Evolutionary conservation across 2,888 invertebrate species (phyloP), one percentile per base, ranked within the genome.

Genomic region (Cantharis flavilabris): DNA sequence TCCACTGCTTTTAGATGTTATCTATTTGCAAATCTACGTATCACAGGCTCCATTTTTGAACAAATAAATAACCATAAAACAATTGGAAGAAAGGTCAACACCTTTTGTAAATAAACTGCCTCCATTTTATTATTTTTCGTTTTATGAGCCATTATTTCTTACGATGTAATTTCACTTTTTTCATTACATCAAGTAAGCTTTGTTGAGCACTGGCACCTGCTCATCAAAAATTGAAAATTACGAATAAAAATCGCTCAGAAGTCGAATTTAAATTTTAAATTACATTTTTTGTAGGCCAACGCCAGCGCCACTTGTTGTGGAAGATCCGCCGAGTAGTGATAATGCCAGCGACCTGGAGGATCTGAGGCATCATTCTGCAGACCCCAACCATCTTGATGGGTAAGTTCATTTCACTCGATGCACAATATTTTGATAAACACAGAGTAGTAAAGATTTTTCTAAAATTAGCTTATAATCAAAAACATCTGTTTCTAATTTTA

Each of bases 321-420:
- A 84, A 80, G 85, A 86, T 77, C 85, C 85, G 16, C 85, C 84
- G 11, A 84, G 84, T 80, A 84, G 84, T 75, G 84, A 85, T 73
- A 84, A 86, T 86, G 86, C 81, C 69, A 82, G 83, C 84, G 86
- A 86, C 82, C 86, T 86, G 85, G 87, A 88, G 84, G 87, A 87
- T 80, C 79, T 83, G 84, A 85, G 86, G 84, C 83, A 83, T 79
- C 74, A 82, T 79, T 79, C 81, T 78, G 76, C 76, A 70, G 87
- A 87, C 84, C 87, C 87, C 84, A 86, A 86, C 85, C 86, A 87
- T 85, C 88, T 87, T 80, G 86, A 88, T 88, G 88, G 87, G 88
- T 88, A 84, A 88, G 87, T 85, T 70, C 13, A n/a, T 67, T 26
- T 9, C 26, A 9, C 9, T 26, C 26, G 13, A 2, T n/a, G 13